These are phyloP conservation scores for Orbicella faveolata DNA, from an alignment of 64 coral and sea anemone species.

Conservation along the genomic window DNA sequence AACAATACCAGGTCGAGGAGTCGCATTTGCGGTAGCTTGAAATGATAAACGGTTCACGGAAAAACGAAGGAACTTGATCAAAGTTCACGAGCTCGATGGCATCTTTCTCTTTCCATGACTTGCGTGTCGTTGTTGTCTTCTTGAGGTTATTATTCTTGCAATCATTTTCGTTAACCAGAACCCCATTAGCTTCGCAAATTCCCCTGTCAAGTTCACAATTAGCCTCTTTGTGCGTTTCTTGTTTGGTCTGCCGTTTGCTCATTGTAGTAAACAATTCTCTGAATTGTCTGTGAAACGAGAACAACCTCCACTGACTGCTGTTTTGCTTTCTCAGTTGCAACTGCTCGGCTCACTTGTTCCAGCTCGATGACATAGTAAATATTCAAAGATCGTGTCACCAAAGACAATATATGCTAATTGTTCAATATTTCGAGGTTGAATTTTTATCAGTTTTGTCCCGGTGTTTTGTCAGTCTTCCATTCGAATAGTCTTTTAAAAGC, in stretches of 20 bases:
- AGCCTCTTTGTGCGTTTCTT: background rate
- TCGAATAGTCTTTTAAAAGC: too few species aligned
- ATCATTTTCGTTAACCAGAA: conserved; percentile 1
- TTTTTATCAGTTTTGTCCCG: too few species aligned
- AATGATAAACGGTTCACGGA: conserved; percentile 63
- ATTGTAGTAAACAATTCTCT: background rate
- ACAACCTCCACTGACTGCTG: too few species aligned
- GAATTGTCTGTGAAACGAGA: too few species aligned
- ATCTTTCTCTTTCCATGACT: background rate
- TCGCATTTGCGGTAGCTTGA: conserved; percentile 63
- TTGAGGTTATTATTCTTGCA: background rate
- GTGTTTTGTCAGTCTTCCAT: too few species aligned
- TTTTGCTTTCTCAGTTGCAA: too few species aligned
- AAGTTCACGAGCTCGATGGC: background rate
- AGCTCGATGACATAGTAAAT: too few species aligned
- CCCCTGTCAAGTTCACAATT: background rate
- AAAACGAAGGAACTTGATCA: conserved; percentile 32
- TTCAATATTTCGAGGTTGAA: too few species aligned
- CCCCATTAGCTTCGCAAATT: background rate
- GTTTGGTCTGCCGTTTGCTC: background rate
- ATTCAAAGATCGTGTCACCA: too few species aligned
- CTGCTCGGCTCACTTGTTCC: too few species aligned
- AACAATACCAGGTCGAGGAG: conserved; percentile 16
- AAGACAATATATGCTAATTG: too few species aligned
- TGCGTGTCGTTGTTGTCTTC: background rate